phyloP scores from a whole-genome alignment of 37 sponge, comb jelly and placozoan species.

The Aphrocallistes beatrix region DNA sequence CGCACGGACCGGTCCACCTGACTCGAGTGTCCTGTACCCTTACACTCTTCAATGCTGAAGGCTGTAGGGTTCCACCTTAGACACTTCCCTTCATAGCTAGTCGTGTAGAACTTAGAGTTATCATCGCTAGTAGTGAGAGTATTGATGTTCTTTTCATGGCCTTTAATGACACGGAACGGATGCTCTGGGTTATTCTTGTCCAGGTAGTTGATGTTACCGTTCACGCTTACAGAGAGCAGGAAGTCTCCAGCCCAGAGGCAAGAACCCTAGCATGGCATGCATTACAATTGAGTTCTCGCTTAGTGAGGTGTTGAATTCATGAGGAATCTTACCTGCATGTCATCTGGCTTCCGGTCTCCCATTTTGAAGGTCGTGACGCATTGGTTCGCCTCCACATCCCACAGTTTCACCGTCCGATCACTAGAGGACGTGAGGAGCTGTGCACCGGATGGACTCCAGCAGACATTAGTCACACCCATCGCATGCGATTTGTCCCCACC shows the following conservation, averaged over 20 bases:
- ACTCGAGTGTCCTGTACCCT: neutral
- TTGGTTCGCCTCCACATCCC: slow-evolving; percentile 71
- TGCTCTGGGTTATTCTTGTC: slow-evolving; percentile 71
- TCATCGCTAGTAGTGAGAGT: slow-evolving; percentile 36
- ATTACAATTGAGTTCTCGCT: neutral
- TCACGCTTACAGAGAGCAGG: slow-evolving; percentile 73
- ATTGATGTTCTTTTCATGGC: slow-evolving; percentile 75
- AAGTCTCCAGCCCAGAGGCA: slow-evolving; percentile 89
- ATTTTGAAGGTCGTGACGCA: slow-evolving; percentile 44
- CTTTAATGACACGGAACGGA: slow-evolving; percentile 66
- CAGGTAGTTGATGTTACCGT: slow-evolving; percentile 88
- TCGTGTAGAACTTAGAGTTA: slow-evolving; percentile 45
- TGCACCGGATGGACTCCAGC: slow-evolving; percentile 64
- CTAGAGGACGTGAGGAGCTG: slow-evolving; percentile 90
- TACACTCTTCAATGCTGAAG: neutral
- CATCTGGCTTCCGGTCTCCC: neutral
- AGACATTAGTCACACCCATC: slow-evolving; percentile 29
- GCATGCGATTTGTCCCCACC: slow-evolving; percentile 68
- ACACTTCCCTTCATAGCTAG: slow-evolving; percentile 49
- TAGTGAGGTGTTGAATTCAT: no score
- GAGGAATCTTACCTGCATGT: neutral
- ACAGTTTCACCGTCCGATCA: slow-evolving; percentile 88
- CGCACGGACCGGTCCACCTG: neutral
- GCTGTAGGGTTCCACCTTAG: slow-evolving; percentile 16
- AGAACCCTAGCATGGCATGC: neutral